A percentile compares a stretch with the other conserved stretches of the same genome.
Conservation (phyloP, 2,888 invertebrate species). For the Ennomos fuscantarius region DNA sequence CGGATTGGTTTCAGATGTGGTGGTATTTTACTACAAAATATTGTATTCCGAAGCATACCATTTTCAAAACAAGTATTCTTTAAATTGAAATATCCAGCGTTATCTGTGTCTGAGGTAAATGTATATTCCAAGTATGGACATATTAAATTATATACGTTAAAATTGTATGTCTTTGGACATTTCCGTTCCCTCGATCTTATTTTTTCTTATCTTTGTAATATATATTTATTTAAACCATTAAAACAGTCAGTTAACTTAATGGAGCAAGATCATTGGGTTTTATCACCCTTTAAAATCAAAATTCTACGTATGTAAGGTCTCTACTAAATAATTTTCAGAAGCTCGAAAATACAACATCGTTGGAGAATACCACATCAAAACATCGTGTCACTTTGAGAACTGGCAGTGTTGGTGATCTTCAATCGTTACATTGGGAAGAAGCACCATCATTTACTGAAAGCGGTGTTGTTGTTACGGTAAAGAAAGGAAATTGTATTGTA, state of each 20-base stretch:
- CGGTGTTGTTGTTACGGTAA: constrained; percentile 36
- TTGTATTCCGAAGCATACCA: constrained; percentile 48
- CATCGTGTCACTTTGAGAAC: constrained; percentile 35
- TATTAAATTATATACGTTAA: too few species aligned
- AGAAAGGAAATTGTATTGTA: neutral
- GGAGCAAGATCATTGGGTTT: too few species aligned
- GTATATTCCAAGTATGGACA: constrained; percentile 7
- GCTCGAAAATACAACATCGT: constrained; percentile 50
- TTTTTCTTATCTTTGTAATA: too few species aligned
- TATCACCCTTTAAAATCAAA: too few species aligned
- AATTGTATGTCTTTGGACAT: too few species aligned
- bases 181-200: too few species aligned
- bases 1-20: constrained; percentile 55
- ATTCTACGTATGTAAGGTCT: too few species aligned
- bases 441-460: constrained; percentile 11
- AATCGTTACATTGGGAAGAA: constrained; percentile 49
- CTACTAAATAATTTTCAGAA: constrained; percentile 39
- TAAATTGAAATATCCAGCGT: constrained; percentile 48
- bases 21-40: constrained; percentile 52
- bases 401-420: constrained; percentile 40
- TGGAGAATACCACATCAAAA: constrained; percentile 25
- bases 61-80: constrained; percentile 42
- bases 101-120: constrained; percentile 23
- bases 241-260: too few species aligned
- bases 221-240: too few species aligned